Base-by-base conservation (phyloP, 2,113 vertebrate genomes). In the Clarias macrocephalus region DNA sequence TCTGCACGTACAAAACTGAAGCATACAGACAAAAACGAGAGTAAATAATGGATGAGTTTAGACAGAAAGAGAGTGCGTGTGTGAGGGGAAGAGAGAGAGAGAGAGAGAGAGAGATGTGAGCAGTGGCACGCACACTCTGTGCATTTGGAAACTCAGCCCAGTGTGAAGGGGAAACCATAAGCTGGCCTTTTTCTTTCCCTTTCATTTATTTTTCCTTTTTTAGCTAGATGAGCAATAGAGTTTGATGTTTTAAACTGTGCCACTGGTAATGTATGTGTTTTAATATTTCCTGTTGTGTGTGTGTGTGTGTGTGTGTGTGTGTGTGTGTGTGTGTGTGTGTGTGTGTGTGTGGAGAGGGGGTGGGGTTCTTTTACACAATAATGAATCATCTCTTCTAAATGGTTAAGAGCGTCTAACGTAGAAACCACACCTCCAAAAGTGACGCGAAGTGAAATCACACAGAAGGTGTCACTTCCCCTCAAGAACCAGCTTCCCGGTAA, bases 151-250 rank as follows among this genome's bases (percentile, higher is more conserved):
- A 57, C 54, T 92, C 88, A 88, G n/a, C 12, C 66, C 85, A 87
- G 91, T 76, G 85, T 89, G 86, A 85, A 88, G 33, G 42, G 80
- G 70, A 88, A 90, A 91, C 88, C 72, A 21, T 86, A 62, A 13
- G 18, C 15, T 54, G 80, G 25, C 76, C 42, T 79, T 65, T 82
- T 91, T 60, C 89, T 80, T 86, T 77, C 57, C 18, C 48, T 7
- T 48, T 70, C 88, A 33, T 68, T 11, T 23, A 23, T 25, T 19
- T 62, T 13, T 30, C 5, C 16, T 18, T 37, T 37, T 68, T 52
- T 42, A 23, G 30, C 12, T n/a, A n/a, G 18, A 37, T 1, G 68
- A 60, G 28, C 18, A n/a, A 56, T 19, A 6, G 66, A 60, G 18
- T 68, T 59, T 2, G 33, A 2, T 84, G 54, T 73, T 73, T 73